These are phyloP conservation scores for Amphiprion percula DNA, from an alignment of 2,113 vertebrate genomes.

Conservation along the genomic window DNA sequence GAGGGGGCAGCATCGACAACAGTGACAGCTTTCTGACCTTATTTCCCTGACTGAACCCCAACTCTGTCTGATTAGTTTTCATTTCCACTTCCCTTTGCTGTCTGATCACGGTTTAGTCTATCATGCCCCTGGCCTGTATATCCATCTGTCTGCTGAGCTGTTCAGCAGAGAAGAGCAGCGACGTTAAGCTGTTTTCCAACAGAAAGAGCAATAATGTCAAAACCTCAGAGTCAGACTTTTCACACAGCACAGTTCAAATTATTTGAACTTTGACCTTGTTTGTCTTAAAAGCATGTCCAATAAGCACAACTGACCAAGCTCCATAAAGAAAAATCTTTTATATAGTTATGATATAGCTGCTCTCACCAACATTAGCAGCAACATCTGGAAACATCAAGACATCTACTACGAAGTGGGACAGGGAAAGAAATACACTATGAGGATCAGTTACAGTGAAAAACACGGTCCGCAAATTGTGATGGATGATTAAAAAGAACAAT, in stretches of 20 bases:
- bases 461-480: neutral
- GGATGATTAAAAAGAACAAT: neutral
- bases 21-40: slow-evolving; percentile 44
- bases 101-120: slow-evolving; percentile 56
- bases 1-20: slow-evolving; percentile 13
- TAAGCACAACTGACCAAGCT: neutral
- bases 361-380: neutral
- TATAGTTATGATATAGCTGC: neutral
- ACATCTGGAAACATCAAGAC: neutral
- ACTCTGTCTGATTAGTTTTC: slow-evolving; percentile 55
- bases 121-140: slow-evolving; percentile 10
- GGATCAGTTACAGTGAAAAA: neutral
- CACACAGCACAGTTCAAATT: neutral
- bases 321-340: neutral
- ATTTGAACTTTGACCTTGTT: slow-evolving; percentile 4
- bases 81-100: slow-evolving; percentile 47
- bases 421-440: neutral
- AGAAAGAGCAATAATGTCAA: neutral
- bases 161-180: slow-evolving; percentile 1
- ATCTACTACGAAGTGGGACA: neutral
- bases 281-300: neutral
- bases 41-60: slow-evolving; percentile 38
- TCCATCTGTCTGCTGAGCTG: slow-evolving; percentile 22
- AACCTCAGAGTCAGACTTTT: neutral
- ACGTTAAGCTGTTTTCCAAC: slow-evolving; percentile 7